Evolutionary conservation across 1,140 invertebrate genomes (phyloP), one percentile per base, ranked within the genome.

Genomic region (Drosophila obscura): DNA sequence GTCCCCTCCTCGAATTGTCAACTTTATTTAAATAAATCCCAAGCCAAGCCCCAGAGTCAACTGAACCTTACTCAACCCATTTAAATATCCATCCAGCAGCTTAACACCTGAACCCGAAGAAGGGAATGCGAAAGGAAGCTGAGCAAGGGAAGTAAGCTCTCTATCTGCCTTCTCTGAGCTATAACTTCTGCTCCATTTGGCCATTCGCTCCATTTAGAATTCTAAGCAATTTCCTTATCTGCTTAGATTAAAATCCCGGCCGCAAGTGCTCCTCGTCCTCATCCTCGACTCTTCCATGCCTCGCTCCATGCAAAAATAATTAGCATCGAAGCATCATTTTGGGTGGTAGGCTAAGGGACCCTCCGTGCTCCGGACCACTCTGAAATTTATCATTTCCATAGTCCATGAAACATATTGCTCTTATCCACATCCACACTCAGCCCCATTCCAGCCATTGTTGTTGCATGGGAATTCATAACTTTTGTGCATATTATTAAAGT

Each of bases 181-280:
- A 77, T 78, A 85, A 58, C 59, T 85, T 85, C 82, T 87, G 78
- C 73, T 71, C 81, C 82, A 85, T 85, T 85, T 85, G 61, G 63
- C 53, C 55, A 13, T 50, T 66, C 9, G 59, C 52, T 58, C 52
- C 78, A 88, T 87, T 87, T 79, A 53, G 83, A 82, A 87, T 82
- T 87, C 79, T 76, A 71, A 76, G 78, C 83, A 87, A 87, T 88
- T 87, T 87, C 78, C 82, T 87, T 82, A 87, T 87, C 82, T 88
- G 75, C 82, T 79, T 76, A 79, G 75, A 87, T 85, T 64, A 64
- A 69, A 88, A 88, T 79, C 71, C 75, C 55, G 64, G 61, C 78
- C 78, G 71, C 62, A 73, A 82, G 79, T 73, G 69, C 55, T 64
- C 46, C 62, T 53, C 4, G 22, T 3, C 22, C 16, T 28, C 35